These are phyloP conservation scores for Cichladusa arquata DNA, from an alignment of 2,113 vertebrate species.

Conservation along the genomic window DNA sequence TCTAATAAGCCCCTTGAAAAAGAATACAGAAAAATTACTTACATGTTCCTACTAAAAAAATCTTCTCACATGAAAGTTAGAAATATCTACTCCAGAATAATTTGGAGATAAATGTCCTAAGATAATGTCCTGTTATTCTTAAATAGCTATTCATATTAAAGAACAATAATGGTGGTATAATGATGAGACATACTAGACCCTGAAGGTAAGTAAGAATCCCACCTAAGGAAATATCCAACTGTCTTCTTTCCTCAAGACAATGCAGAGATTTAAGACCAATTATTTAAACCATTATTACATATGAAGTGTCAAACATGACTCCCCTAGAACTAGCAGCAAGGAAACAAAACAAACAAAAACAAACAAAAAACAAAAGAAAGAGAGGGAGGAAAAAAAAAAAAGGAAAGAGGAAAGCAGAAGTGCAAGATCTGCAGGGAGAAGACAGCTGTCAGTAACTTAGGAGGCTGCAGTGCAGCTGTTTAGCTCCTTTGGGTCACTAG, in stretches of 20 bases:
- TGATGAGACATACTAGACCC: neutral
- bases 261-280: neutral
- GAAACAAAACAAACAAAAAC: neutral
- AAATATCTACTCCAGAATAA: neutral
- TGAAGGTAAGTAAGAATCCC: neutral
- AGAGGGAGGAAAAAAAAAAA: too few species aligned
- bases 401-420: accelerated
- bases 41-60: neutral
- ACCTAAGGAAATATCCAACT: neutral
- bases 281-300: neutral
- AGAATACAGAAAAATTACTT: neutral
- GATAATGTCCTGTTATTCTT: neutral
- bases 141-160: neutral
- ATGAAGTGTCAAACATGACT: neutral
- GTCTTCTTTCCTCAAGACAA: neutral
- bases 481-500: neutral
- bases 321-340: neutral
- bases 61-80: neutral
- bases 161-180: neutral
- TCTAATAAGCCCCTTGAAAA: neutral
- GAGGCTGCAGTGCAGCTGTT: neutral
- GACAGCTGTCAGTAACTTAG: neutral
- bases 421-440: neutral
- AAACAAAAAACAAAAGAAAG: accelerated
- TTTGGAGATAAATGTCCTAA: neutral